These are phyloP conservation scores for Arrhamphus sclerolepis DNA, from an alignment of 2,797 vertebrate genomes.

Conservation along the genomic window DNA sequence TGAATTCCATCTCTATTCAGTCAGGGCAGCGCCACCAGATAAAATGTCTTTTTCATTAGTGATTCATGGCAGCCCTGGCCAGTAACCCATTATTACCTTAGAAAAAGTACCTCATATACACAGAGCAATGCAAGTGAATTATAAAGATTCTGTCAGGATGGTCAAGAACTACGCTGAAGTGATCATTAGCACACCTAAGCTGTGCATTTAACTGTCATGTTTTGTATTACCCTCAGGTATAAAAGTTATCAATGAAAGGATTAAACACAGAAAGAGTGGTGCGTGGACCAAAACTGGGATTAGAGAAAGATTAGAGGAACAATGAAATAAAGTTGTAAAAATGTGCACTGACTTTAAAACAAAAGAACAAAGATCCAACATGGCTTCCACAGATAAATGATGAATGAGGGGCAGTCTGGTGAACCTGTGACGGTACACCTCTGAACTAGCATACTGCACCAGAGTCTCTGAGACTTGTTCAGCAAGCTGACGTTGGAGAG, in stretches of 20 bases:
- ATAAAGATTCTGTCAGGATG: conserved; percentile 9
- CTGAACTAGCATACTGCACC: not conserved
- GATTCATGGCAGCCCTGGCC: conserved; percentile 20
- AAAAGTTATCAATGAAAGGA: conserved; percentile 12
- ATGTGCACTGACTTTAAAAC: not conserved
- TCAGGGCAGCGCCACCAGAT: conserved; percentile 17
- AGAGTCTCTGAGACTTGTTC: not conserved
- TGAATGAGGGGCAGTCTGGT: not conserved
- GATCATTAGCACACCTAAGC: conserved; percentile 12
- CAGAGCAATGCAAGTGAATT: conserved; percentile 17
- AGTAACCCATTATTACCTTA: conserved; percentile 20
- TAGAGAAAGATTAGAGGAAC: not conserved
- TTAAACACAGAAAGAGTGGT: conserved; percentile 11
- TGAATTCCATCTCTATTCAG: conserved; percentile 51
- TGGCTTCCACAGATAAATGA: not conserved
- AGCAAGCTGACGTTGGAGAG: not conserved
- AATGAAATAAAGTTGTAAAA: conserved; percentile 7
- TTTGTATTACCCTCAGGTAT: conserved; percentile 3
- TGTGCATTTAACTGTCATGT: conserved; percentile 2
- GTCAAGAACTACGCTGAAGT: conserved; percentile 1
- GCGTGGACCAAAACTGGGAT: not conserved
- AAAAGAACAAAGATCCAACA: conserved; percentile 3
- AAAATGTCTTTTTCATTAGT: conserved; percentile 34
- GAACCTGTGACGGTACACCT: not conserved
- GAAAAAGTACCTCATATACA: conserved; percentile 9